phyloP scores from a whole-genome alignment of 2,888 invertebrate species.

The Nezara viridula region DNA sequence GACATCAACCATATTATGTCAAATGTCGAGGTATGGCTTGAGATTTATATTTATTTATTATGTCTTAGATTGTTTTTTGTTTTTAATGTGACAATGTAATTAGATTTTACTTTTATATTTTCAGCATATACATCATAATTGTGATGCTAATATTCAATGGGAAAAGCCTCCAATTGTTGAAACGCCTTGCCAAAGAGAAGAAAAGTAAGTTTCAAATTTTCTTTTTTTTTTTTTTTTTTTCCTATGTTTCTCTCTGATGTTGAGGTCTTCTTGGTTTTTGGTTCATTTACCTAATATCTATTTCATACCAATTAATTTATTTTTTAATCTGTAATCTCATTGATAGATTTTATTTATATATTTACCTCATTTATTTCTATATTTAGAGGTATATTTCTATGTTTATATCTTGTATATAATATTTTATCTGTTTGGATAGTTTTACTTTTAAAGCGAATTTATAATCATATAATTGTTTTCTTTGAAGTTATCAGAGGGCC shows the following conservation, averaged over 20 bases:
- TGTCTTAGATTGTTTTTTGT: background rate
- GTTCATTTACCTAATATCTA: background rate
- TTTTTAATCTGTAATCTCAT: background rate
- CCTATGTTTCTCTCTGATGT: background rate
- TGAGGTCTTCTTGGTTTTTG: background rate
- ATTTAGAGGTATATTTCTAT: background rate
- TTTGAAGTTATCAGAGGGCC: too few species aligned
- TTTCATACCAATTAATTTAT: background rate
- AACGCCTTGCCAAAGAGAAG: constrained; percentile 64
- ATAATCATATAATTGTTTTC: too few species aligned
- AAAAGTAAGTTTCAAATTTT: constrained; percentile 67
- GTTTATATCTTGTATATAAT: too few species aligned
- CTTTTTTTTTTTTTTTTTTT: background rate
- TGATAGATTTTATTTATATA: background rate
- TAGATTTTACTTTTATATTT: constrained; percentile 66
- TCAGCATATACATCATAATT: constrained; percentile 67
- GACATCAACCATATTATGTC: constrained; percentile 75
- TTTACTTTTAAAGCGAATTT: too few species aligned
- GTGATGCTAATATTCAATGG: constrained; percentile 67
- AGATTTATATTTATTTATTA: background rate
- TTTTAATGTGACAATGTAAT: constrained; percentile 51
- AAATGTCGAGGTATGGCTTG: constrained; percentile 76
- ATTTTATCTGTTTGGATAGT: too few species aligned
- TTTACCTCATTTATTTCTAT: background rate
- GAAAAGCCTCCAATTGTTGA: constrained; percentile 66